phyloP scores from a whole-genome alignment of 2,113 vertebrate genomes.

The Phylloscopus trochiloides region DNA sequence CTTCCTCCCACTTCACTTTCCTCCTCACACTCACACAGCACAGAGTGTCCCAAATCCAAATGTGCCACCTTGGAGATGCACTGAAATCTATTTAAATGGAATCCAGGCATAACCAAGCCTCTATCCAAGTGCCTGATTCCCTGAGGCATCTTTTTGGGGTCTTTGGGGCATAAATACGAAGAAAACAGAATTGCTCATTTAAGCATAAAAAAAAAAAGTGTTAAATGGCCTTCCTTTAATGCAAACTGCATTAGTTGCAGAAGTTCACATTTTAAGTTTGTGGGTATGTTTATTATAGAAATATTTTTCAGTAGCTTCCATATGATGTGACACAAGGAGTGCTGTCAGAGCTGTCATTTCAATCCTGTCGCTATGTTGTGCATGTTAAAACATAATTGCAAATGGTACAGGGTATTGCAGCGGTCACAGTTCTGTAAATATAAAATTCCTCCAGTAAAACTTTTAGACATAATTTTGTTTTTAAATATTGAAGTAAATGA shows the following conservation, averaged over 20 bases:
- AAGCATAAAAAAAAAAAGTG: neutral
- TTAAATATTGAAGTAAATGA: neutral
- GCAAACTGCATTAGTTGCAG: conserved; percentile 47
- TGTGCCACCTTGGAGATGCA: neutral
- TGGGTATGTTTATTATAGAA: conserved; percentile 62
- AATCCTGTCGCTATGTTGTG: conserved; percentile 16
- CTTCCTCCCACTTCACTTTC: neutral
- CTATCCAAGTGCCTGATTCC: conserved; percentile 3
- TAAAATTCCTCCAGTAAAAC: neutral
- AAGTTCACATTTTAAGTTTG: conserved; percentile 56
- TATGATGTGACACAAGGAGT: conserved; percentile 65
- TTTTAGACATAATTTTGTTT: neutral
- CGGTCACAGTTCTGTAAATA: neutral
- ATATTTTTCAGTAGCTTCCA: conserved; percentile 60
- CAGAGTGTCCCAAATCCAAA: neutral
- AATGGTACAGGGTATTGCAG: conserved; percentile 3
- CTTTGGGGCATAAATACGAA: neutral
- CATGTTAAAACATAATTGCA: conserved; percentile 49
- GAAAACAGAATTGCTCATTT: conserved; percentile 60
- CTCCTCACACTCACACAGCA: neutral
- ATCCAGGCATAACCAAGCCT: conserved; percentile 1
- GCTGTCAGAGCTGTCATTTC: conserved; percentile 64
- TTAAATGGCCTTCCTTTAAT: conserved; percentile 44
- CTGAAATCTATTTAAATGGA: conserved; percentile 1
- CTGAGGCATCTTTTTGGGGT: conserved; percentile 40